Conservation (phyloP, 1,140 invertebrate species). For the Sitophilus oryzae region DNA sequence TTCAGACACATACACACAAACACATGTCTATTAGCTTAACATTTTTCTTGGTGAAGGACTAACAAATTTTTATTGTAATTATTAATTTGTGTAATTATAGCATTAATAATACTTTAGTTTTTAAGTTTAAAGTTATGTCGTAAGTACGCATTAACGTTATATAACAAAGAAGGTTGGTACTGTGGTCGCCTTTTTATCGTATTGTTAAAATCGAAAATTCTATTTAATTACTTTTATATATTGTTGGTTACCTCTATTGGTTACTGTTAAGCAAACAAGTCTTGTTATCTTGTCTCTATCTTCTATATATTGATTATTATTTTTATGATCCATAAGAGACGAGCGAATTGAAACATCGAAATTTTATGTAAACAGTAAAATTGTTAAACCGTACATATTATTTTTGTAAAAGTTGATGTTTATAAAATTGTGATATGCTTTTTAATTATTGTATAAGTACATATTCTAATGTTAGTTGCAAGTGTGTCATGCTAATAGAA, state of each 20-base stretch:
- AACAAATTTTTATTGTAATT: slow-evolving; percentile 17
- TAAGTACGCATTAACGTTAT: slow-evolving; percentile 3
- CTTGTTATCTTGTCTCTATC: slow-evolving; percentile 1
- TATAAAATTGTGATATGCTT: slow-evolving; percentile 26
- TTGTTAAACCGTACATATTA: slow-evolving; percentile 22
- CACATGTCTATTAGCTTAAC: slow-evolving; percentile 8
- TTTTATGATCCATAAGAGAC: slow-evolving; percentile 6
- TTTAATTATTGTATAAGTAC: neutral
- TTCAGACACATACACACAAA: neutral
- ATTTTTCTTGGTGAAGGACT: slow-evolving; percentile 24
- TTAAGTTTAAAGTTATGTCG: slow-evolving; percentile 28
- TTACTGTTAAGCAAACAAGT: slow-evolving; percentile 15
- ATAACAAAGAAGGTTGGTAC: slow-evolving; percentile 33
- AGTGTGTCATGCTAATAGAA: too few relatives aligned
- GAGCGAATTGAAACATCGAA: slow-evolving; percentile 15
- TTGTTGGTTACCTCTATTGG: slow-evolving; percentile 33
- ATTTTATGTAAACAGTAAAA: slow-evolving; percentile 3
- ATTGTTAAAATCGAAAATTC: slow-evolving; percentile 29
- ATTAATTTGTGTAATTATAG: slow-evolving; percentile 34
- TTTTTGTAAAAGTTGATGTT: slow-evolving; percentile 10
- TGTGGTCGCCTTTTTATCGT: slow-evolving; percentile 39
- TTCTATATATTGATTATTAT: slow-evolving; percentile 4
- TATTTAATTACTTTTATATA: slow-evolving; percentile 31
- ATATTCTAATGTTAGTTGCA: too few relatives aligned
- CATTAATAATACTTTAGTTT: slow-evolving; percentile 30